Evolutionary conservation across 1,140 invertebrate species (phyloP).

Genomic region (Drosophila sucinea): DNA sequence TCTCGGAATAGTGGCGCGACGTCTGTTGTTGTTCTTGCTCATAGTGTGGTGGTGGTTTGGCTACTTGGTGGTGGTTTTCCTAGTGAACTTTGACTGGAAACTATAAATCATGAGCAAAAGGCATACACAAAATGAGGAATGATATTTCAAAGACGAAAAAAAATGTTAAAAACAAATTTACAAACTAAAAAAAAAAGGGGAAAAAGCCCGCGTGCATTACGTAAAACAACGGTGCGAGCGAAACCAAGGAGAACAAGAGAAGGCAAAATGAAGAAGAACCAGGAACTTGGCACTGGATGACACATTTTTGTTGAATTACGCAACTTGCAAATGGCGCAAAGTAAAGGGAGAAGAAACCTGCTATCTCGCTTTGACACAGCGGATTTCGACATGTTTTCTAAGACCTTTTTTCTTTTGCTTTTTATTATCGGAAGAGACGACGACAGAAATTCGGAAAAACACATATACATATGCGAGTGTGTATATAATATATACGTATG

Average conservation of each 20-base stretch:
- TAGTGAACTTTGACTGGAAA: constrained; percentile 71
- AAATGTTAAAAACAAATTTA: not conserved
- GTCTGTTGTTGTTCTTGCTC: constrained; percentile 58
- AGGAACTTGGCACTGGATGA: constrained; percentile 71
- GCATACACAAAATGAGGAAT: constrained; percentile 28
- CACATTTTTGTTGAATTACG: constrained; percentile 77
- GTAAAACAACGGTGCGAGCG: constrained; percentile 46
- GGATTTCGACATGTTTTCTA: constrained; percentile 54
- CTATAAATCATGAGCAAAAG: constrained; percentile 50
- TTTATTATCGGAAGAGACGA: constrained; percentile 57
- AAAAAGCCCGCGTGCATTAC: constrained; percentile 61
- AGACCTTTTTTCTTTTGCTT: constrained; percentile 63
- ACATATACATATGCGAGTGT: constrained; percentile 10
- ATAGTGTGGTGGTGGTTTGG: constrained; percentile 28
- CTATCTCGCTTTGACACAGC: constrained; percentile 32
- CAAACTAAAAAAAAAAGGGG: constrained; percentile 21
- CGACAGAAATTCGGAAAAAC: constrained; percentile 62
- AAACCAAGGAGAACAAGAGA: constrained; percentile 13
- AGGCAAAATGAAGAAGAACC: constrained; percentile 47
- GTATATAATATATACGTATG: constrained; percentile 27
- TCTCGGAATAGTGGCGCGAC: constrained; percentile 58
- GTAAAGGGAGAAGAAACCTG: constrained; percentile 22
- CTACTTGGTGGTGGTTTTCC: constrained; percentile 57
- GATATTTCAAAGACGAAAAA: constrained; percentile 21
- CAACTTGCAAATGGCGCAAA: constrained; percentile 75